Percentiles rank a stretch among this genome's conserved stretches.
These are phyloP conservation scores for Cheilosia urbana DNA, from an alignment of 2,888 invertebrate genomes.

Conservation along the genomic window DNA sequence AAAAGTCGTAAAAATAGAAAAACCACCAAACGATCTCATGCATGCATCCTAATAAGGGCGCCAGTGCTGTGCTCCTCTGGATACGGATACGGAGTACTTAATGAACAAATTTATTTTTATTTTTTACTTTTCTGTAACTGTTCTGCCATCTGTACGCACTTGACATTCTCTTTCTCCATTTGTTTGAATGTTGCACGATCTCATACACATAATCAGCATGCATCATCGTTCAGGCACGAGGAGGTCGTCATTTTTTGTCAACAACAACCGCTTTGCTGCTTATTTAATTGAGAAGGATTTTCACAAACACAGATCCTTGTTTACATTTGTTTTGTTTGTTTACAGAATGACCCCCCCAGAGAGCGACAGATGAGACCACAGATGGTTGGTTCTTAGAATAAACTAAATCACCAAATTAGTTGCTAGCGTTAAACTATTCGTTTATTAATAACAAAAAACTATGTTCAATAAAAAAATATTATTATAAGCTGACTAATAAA, in stretches of 20 bases:
- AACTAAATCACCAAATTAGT: constrained; percentile 63
- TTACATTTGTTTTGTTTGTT: constrained; percentile 46
- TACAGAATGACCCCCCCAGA: constrained; percentile 70
- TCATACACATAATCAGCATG: constrained; percentile 41
- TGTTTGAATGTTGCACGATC: constrained; percentile 23
- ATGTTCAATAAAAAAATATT: constrained; percentile 13
- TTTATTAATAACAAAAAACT: constrained; percentile 19
- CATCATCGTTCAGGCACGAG: constrained; percentile 54
- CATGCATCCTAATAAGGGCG: constrained; percentile 42
- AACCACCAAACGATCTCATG: constrained; percentile 47
- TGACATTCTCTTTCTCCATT: constrained; percentile 31
- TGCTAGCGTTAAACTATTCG: constrained; percentile 24
- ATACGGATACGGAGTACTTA: constrained; percentile 6
- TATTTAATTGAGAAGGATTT: constrained; percentile 19
- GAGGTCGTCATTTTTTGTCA: constrained; percentile 63
- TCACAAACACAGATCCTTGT: constrained; percentile 31
- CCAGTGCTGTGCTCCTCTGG: constrained; percentile 9
- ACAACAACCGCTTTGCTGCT: constrained; percentile 50
- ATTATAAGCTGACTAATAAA: constrained; percentile 50
- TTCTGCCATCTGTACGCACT: constrained; percentile 33
- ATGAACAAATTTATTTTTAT: background rate
- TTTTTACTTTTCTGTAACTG: background rate
- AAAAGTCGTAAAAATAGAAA: constrained; percentile 31
- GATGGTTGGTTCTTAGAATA: constrained; percentile 45
- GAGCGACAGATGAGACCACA: constrained; percentile 64